A percentile compares a stretch with the other conserved stretches of the same genome.
Conservation (phyloP, 2,113 vertebrate genomes). For the Brachypteracias leptosomus region DNA sequence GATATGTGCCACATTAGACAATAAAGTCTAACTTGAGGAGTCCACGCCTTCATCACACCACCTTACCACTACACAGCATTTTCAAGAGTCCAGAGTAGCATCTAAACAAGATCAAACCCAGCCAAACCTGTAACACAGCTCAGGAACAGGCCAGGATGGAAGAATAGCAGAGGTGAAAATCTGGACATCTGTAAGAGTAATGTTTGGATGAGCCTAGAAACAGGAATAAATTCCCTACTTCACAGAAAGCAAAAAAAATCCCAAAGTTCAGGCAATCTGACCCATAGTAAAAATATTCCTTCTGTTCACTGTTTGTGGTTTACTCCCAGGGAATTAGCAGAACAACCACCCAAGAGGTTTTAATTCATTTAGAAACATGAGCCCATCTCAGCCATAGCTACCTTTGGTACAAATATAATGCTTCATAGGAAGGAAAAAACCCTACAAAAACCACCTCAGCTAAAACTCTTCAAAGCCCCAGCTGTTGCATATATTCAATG, state of each 20-base stretch:
- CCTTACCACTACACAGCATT: background rate
- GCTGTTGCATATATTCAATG: background rate
- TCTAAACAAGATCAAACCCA: background rate
- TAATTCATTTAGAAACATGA: background rate
- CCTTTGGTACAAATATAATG: background rate
- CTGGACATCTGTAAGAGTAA: background rate
- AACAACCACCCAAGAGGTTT: background rate
- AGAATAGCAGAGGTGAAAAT: background rate
- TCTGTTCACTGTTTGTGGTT: background rate
- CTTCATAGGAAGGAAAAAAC: background rate
- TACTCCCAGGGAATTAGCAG: background rate
- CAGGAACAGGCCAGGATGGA: background rate
- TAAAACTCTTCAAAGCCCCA: background rate
- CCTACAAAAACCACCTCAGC: background rate
- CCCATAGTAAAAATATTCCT: background rate
- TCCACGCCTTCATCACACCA: rapidly evolving
- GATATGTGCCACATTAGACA: background rate
- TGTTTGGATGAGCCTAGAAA: background rate
- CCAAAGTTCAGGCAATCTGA: background rate
- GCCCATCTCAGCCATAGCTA: background rate
- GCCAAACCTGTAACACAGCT: background rate
- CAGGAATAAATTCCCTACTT: background rate
- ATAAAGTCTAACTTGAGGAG: background rate
- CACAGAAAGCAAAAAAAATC: background rate
- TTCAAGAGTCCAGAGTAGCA: background rate